Base-by-base conservation (phyloP, 2,888 invertebrate genomes). In the Zhuqinia jingwanae region DNA sequence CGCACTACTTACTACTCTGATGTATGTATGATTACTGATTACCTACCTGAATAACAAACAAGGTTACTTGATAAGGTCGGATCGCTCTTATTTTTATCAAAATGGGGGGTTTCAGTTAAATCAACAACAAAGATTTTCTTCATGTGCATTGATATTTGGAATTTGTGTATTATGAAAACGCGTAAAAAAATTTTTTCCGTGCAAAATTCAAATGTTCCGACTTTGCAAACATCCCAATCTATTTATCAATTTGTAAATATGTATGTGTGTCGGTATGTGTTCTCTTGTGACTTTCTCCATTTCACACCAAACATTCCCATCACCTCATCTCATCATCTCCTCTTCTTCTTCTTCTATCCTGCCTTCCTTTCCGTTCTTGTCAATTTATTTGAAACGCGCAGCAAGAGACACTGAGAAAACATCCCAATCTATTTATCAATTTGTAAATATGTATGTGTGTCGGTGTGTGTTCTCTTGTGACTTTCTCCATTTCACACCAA, bases 401-500 rank as follows among this genome's bases (percentile, higher is more conserved):
- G n/a, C n/a, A n/a, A n/a, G n/a, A n/a, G n/a, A n/a, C n/a, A n/a
- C n/a, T n/a, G 17, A 27, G 70, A 70, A 36, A 42, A 17, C 65
- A 10, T 42, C 42, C 42, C 65, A 65, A 65, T 65, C 42, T 65
- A 65, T 65, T 42, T 63, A 10, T 25, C 10, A 58, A 10, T 25
- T n/a, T n/a, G n/a, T 15, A 47, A 47, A 47, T 11, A 15, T 47
- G 47, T 15, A 47, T 15, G 47, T 47, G 47, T 15, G 47, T 47
- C 47, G 47, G n/a, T 30, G 8, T 10, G 22, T 30, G 36, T n/a
- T n/a, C n/a, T n/a, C n/a, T n/a, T n/a, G n/a, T 15, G 73, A 73
- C 73, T 73, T 73, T 73, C 73, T 73, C 73, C 73, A 73, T 36
- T 73, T 73, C 73, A 73, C 73, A 50, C 73, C n/a, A n/a, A n/a